Evolutionary conservation across 2,797 vertebrate species (phyloP).

Genomic region (Smutsia gigantea): DNA sequence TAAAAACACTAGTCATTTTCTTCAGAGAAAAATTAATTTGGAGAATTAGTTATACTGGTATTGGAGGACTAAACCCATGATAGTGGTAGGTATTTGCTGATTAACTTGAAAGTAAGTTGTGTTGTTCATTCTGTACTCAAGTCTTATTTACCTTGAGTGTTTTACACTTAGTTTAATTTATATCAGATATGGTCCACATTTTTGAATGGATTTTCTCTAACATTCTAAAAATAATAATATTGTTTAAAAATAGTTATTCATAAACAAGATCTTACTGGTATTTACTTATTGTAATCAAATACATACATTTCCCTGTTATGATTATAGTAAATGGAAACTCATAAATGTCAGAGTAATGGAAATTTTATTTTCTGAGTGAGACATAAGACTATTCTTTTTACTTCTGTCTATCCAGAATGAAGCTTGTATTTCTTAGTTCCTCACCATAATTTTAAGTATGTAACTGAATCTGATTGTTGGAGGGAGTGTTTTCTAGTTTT

Average conservation of each 20-base stretch:
- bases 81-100: not conserved
- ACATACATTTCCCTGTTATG: not conserved
- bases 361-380: conserved; percentile 49
- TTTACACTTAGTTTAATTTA: conserved; percentile 21
- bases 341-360: not conserved
- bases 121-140: conserved; percentile 12
- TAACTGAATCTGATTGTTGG: not conserved
- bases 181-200: not conserved
- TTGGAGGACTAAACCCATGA: not conserved
- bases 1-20: not conserved
- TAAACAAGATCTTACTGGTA: not conserved
- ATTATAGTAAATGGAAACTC: conserved; percentile 1
- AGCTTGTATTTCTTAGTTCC: not conserved
- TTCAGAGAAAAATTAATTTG: not conserved
- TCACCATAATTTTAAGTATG: not conserved
- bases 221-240: not conserved
- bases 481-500: not conserved
- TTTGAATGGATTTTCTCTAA: not conserved
- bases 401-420: not conserved
- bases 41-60: not conserved
- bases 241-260: conserved; percentile 38
- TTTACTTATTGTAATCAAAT: not conserved
- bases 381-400: not conserved
- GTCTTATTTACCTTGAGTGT: not conserved
- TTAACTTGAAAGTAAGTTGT: not conserved